These are phyloP conservation scores for Aphaenogaster rudis DNA, from an alignment of 1,140 invertebrate genomes.

Conservation along the genomic window DNA sequence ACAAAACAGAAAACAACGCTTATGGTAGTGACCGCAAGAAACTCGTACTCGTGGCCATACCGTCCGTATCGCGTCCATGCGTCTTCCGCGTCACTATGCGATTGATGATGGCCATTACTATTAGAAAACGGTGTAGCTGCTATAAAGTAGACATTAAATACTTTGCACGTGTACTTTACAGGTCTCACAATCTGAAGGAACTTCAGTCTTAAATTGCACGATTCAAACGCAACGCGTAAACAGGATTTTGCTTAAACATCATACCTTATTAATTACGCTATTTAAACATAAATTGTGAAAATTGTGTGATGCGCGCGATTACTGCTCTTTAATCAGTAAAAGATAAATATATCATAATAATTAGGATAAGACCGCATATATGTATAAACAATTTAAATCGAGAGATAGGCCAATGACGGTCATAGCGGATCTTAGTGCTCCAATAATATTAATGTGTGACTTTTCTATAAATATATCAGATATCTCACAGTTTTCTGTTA, in stretches of 20 bases:
- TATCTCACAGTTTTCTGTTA: background rate
- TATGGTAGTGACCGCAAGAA: conserved; percentile 73
- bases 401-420: too few relatives aligned
- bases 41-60: conserved; percentile 65
- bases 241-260: background rate
- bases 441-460: too few relatives aligned
- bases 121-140: conserved; percentile 59
- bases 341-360: background rate
- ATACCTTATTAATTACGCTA: background rate
- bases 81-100: conserved; percentile 66
- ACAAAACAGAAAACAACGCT: conserved; percentile 63
- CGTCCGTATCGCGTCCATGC: conserved; percentile 65
- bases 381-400: too few relatives aligned
- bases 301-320: background rate
- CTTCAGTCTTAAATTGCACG: conserved; percentile 13
- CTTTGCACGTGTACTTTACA: conserved; percentile 18
- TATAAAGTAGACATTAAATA: conserved; percentile 60
- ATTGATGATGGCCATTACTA: conserved; percentile 66
- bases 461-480: background rate
- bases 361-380: too few relatives aligned
- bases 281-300: background rate
- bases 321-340: background rate
- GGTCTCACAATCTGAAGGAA: background rate
- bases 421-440: too few relatives aligned
- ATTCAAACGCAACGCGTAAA: conserved; percentile 6